phyloP scores from a whole-genome alignment of 2,888 invertebrate genomes.

The Hanleya hanleyi region DNA sequence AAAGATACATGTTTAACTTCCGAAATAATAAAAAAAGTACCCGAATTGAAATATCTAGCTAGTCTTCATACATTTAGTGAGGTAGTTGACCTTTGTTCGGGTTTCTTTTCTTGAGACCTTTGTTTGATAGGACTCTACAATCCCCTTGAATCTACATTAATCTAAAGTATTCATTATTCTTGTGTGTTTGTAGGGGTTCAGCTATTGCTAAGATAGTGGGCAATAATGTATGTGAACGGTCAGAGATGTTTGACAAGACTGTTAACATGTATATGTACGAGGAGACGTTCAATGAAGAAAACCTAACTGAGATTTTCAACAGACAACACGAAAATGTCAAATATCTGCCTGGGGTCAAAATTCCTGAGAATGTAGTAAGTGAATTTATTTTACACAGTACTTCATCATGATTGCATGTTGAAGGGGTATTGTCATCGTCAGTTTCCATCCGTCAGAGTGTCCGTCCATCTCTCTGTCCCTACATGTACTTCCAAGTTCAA shows the following conservation, averaged over 20 bases:
- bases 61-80: neutral
- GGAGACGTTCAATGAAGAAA: slow-evolving; percentile 89
- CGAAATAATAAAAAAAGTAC: neutral
- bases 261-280: slow-evolving; percentile 94
- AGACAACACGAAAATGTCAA: slow-evolving; percentile 99
- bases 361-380: slow-evolving; percentile 97
- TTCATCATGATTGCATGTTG: no score
- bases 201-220: slow-evolving; percentile 99
- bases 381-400: no score
- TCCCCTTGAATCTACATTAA: neutral
- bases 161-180: slow-evolving; percentile 6
- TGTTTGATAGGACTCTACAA: neutral
- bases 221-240: slow-evolving; percentile 84
- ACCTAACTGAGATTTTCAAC: slow-evolving; percentile 98
- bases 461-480: no score
- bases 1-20: no score
- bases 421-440: no score
- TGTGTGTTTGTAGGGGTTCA: slow-evolving; percentile 85
- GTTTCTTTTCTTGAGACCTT: neutral
- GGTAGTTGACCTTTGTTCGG: neutral
- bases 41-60: neutral
- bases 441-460: no score
- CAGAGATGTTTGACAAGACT: slow-evolving; percentile 84
- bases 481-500: no score
- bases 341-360: slow-evolving; percentile 94